phyloP scores from a whole-genome alignment of 2,797 vertebrate genomes.

The Clarias platycephalus region DNA sequence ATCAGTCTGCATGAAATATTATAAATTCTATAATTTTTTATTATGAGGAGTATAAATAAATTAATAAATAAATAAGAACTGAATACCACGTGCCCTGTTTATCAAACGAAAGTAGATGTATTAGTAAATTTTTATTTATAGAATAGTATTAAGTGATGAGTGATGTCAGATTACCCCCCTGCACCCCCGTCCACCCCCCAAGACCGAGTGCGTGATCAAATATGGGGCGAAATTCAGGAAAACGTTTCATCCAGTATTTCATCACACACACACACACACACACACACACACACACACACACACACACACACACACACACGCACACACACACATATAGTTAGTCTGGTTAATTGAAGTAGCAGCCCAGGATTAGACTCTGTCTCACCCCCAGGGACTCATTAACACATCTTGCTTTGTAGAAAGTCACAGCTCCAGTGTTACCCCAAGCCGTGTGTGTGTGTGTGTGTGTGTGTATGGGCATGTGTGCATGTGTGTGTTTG shows the following conservation, averaged over 20 bases:
- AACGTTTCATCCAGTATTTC: neutral
- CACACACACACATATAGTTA: constrained; percentile 10
- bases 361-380: constrained; percentile 28
- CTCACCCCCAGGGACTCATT: constrained; percentile 45
- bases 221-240: neutral
- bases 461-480: neutral
- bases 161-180: too few species aligned
- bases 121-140: too few species aligned
- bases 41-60: too few species aligned
- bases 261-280: neutral
- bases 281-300: constrained; percentile 6
- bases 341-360: constrained; percentile 8
- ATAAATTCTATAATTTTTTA: too few species aligned
- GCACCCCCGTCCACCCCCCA: too few species aligned
- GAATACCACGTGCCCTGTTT: too few species aligned
- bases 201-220: neutral
- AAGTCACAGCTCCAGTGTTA: neutral
- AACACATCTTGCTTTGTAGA: constrained; percentile 25
- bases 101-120: too few species aligned
- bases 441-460: neutral
- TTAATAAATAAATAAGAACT: too few species aligned
- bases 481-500: neutral
- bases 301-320: constrained; percentile 31
- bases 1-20: too few species aligned
- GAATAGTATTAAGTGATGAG: too few species aligned